Evolutionary conservation across 2,888 invertebrate species (phyloP), one percentile per base, ranked within the genome.

Genomic region (Parnassius apollo): DNA sequence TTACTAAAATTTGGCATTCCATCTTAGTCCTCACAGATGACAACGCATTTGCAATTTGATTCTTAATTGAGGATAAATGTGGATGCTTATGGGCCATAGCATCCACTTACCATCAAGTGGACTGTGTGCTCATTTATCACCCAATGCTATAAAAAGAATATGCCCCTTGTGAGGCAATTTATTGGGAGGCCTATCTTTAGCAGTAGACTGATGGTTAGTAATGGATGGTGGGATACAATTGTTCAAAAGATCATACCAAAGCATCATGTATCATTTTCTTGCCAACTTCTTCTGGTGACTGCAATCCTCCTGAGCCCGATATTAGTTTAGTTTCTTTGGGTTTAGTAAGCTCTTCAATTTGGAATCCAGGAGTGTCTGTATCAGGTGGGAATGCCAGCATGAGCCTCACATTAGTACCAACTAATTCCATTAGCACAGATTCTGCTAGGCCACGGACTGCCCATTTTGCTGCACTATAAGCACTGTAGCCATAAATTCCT

Each of bases 331-430:
- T 98, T 92, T 97, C 98, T 62, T 94, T 89, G 0, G 98, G 98
- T 86, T 98, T 99, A 0, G 95, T 94, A 66, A 95, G 93, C 74
- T 98, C 95, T 86, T 99, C 99, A 69, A 94, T 93, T 66, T 95
- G 95, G 83, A 96, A 97, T 13, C 99, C 99, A 12, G 99, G 99
- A 0, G 99, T 99, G 76, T 99, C 97, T 0, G 99, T 99, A 78
- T 99, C 99, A 0, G 99, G 97, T 2, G 99, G 99, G 72, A 96
- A 94, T 1, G 96, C 94, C 22, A 99, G 78, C 2, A 98, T 98
- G 0, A 99, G 94, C 12, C 94, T 93, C 0, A 99, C 93, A 65
- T 96, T 95, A 71, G 96, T 95, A 1, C 96, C 96, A 49, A 94
- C 93, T 50, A 97, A 93, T 91, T 99, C 99, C 98, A 98, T 98